These are phyloP conservation scores for Julus scandinavius DNA, from an alignment of 2,888 invertebrate genomes.

Conservation along the genomic window DNA sequence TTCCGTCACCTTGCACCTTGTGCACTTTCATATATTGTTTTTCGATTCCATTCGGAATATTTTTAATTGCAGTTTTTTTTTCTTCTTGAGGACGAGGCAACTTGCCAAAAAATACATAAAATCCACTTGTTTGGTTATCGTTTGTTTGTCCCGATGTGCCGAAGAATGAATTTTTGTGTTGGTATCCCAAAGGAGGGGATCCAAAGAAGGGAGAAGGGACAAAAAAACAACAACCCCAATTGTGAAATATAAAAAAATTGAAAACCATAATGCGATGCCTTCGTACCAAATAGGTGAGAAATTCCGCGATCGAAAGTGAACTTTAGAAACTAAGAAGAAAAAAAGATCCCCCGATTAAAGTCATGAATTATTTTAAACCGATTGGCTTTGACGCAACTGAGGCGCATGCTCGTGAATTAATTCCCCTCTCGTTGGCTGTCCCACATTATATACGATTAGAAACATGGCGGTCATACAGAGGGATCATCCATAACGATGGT, in stretches of 20 bases:
- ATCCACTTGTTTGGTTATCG: background rate
- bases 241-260: background rate
- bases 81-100: background rate
- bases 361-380: background rate
- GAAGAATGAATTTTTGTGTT: background rate
- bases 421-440: background rate
- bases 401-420: background rate
- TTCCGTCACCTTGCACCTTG: too few relatives aligned
- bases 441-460: background rate
- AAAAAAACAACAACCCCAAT: background rate
- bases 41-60: background rate
- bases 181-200: background rate
- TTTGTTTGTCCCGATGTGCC: background rate
- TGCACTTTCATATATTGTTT: background rate
- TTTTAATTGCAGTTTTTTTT: background rate
- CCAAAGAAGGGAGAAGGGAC: too few relatives aligned
- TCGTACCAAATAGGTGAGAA: background rate
- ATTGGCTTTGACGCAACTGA: background rate
- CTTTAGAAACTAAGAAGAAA: background rate
- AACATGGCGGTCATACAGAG: background rate
- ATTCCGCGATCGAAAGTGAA: background rate
- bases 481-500: background rate
- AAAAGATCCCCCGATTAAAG: background rate
- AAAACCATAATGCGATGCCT: background rate
- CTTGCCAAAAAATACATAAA: background rate